Evolutionary conservation across 2,113 vertebrate genomes (phyloP).

Genomic region (Sceloporus undulatus): DNA sequence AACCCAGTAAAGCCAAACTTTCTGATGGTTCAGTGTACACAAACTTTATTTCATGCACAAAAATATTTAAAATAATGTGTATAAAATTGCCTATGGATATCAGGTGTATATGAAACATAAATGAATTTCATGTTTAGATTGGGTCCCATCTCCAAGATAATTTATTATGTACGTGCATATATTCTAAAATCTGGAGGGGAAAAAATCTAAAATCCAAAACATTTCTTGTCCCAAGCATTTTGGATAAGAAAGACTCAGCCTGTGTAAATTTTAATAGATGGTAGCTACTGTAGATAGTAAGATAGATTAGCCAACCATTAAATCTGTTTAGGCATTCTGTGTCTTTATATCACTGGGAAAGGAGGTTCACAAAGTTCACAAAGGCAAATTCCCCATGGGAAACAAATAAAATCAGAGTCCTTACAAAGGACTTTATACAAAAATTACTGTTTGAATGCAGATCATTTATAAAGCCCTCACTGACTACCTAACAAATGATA

Average conservation of each 20-base stretch:
- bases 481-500: constrained; percentile 72
- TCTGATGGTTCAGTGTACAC: background rate
- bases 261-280: background rate
- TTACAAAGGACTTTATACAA: constrained; percentile 55
- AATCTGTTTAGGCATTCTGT: background rate
- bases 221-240: too few species aligned
- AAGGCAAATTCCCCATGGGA: background rate
- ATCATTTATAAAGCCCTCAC: constrained; percentile 58
- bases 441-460: constrained; percentile 49
- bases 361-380: background rate
- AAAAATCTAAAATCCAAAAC: too few species aligned
- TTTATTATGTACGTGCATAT: too few species aligned
- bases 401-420: background rate
- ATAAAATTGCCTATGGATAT: too few species aligned
- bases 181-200: too few species aligned
- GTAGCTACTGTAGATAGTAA: too few species aligned
- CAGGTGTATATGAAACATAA: too few species aligned
- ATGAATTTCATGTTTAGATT: too few species aligned
- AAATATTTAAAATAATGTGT: too few species aligned
- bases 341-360: background rate
- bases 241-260: too few species aligned
- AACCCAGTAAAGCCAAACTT: background rate
- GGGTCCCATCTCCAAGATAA: too few species aligned
- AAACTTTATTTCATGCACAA: too few species aligned
- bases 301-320: background rate